A percentile compares a stretch with the other conserved stretches of the same genome.
These are phyloP conservation scores for Callyntrura sp. DNA, from an alignment of 2,888 invertebrate genomes.

Conservation along the genomic window DNA sequence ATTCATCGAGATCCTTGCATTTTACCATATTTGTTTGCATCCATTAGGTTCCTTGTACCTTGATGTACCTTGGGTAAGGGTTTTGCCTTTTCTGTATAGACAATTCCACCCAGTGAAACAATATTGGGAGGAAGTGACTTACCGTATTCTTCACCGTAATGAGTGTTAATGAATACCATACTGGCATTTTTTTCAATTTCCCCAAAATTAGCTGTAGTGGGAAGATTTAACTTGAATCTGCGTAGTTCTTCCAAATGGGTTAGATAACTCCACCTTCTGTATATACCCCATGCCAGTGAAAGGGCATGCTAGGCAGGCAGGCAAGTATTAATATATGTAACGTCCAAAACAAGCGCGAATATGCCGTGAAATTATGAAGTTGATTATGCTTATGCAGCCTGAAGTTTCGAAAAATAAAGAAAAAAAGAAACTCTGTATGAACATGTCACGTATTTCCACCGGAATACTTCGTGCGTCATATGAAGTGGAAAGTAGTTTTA, in stretches of 20 bases:
- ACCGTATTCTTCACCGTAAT: constrained; percentile 51
- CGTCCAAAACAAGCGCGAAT: too few relatives aligned
- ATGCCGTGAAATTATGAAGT: too few relatives aligned
- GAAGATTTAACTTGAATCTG: neutral
- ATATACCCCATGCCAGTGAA: constrained; percentile 59
- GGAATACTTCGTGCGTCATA: too few relatives aligned
- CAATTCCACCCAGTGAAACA: constrained; percentile 54
- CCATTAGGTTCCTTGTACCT: neutral
- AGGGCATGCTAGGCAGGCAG: too few relatives aligned
- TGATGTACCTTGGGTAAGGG: constrained; percentile 55
- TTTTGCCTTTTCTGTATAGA: constrained; percentile 29
- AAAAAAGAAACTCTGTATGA: too few relatives aligned
- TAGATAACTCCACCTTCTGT: constrained; percentile 46
- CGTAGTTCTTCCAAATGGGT: constrained; percentile 26
- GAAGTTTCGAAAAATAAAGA: too few relatives aligned
- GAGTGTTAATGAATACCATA: constrained; percentile 39
- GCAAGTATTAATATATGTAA: too few relatives aligned
- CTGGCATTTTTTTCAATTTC: constrained; percentile 44
- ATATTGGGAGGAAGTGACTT: constrained; percentile 52
- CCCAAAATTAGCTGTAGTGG: constrained; percentile 19
- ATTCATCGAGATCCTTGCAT: constrained; percentile 50
- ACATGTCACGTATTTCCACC: too few relatives aligned
- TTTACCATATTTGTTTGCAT: neutral
- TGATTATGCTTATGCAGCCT: too few relatives aligned
- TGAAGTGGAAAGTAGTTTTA: too few relatives aligned